Conservation (phyloP, 2,888 invertebrate species). For the Dryadula phaetusa region DNA sequence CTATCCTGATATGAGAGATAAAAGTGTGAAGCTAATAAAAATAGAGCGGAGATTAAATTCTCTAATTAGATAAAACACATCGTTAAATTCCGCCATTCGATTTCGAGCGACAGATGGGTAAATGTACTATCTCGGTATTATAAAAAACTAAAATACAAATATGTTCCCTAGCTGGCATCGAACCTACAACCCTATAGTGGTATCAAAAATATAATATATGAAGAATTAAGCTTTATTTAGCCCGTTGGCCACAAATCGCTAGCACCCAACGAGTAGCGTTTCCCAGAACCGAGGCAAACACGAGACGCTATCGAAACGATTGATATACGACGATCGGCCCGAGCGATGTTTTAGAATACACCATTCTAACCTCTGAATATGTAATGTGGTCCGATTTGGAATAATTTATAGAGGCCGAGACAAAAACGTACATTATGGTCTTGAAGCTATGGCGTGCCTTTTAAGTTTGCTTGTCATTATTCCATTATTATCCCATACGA, state of each 20-base stretch:
- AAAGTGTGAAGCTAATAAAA: too few species aligned
- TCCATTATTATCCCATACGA: too few species aligned
- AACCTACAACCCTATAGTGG: background rate
- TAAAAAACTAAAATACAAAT: too few species aligned
- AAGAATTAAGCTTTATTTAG: constrained; percentile 6
- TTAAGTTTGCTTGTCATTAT: constrained; percentile 6
- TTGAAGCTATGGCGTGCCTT: background rate
- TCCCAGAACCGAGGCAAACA: constrained; percentile 75
- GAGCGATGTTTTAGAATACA: constrained; percentile 77
- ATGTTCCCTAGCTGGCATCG: background rate
- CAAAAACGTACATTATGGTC: constrained; percentile 71
- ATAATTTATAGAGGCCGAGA: constrained; percentile 78
- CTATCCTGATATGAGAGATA: too few species aligned
- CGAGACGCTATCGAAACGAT: constrained; percentile 71
- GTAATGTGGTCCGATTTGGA: constrained; percentile 81
- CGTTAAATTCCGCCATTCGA: too few species aligned
- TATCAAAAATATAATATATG: background rate
- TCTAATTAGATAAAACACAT: too few species aligned
- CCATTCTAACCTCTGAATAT: constrained; percentile 76
- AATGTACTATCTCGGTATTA: too few species aligned
- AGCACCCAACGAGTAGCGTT: constrained; percentile 77
- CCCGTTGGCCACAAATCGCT: constrained; percentile 63
- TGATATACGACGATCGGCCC: constrained; percentile 80
- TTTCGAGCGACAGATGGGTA: too few species aligned
- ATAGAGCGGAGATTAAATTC: too few species aligned